Evolutionary conservation across 2,888 invertebrate genomes (phyloP).

Genomic region (Leptopterna dolabrata): DNA sequence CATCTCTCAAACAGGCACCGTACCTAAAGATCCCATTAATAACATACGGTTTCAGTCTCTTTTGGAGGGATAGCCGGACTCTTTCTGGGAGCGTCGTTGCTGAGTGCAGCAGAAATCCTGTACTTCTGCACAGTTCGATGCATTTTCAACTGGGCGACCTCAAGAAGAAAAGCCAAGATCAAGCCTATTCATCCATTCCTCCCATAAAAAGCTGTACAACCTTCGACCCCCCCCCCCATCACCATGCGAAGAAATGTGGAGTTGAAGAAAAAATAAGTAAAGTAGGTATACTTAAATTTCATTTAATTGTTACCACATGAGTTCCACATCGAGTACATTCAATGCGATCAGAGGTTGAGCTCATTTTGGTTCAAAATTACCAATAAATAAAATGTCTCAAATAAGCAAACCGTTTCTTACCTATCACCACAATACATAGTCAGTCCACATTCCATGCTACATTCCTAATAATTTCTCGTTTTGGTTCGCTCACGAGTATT

Average conservation of each 20-base stretch:
- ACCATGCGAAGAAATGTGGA: too few relatives aligned
- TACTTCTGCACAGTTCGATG: constrained; percentile 65
- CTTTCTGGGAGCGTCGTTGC: constrained; percentile 68
- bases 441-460: neutral
- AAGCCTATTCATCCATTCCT: neutral
- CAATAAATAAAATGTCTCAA: neutral
- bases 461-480: neutral
- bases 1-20: too few relatives aligned
- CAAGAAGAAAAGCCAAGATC: neutral
- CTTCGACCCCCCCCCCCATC: too few relatives aligned
- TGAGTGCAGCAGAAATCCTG: constrained; percentile 68
- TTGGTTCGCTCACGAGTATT: too few relatives aligned
- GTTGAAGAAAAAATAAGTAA: too few relatives aligned
- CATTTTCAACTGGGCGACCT: constrained; percentile 51
- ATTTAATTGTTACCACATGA: neutral
- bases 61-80: constrained; percentile 69
- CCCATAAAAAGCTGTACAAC: neutral
- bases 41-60: constrained; percentile 65
- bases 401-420: neutral
- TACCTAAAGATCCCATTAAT: too few relatives aligned
- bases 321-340: neutral
- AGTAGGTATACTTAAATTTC: neutral
- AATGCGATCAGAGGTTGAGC: neutral
- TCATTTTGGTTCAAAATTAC: neutral
- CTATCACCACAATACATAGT: neutral